phyloP scores from a whole-genome alignment of 2,888 invertebrate species.

The Stenotaenia linearis region DNA sequence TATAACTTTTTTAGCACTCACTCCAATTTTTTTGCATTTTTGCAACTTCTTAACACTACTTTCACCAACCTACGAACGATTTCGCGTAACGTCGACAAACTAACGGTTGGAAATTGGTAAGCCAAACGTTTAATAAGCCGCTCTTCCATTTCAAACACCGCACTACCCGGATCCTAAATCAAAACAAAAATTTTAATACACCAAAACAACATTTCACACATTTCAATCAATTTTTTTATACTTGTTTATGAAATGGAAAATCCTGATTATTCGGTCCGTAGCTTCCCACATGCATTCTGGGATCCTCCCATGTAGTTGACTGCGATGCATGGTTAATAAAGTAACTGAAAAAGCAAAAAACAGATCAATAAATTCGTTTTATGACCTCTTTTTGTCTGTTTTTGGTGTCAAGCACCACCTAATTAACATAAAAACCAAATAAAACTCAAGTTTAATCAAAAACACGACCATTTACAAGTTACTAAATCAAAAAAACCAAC shows the following conservation, averaged over 20 bases:
- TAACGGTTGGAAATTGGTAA: conserved; percentile 30
- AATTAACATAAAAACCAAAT: not conserved
- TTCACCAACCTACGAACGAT: conserved; percentile 22
- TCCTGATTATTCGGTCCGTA: conserved; percentile 28
- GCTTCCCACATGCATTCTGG: conserved; percentile 51
- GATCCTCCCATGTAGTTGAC: conserved; percentile 72
- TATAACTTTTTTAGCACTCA: too few relatives aligned
- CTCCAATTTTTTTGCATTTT: too few relatives aligned
- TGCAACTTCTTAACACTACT: not conserved
- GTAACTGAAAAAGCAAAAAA: conserved; percentile 55
- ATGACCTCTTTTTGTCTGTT: not conserved
- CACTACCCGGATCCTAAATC: conserved; percentile 29
- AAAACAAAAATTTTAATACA: too few relatives aligned
- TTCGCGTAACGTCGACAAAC: conserved; percentile 24
- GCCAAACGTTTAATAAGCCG: conserved; percentile 29
- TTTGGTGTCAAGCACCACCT: not conserved
- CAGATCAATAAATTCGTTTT: not conserved
- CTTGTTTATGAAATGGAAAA: conserved; percentile 28
- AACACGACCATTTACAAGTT: not conserved
- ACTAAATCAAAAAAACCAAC: not conserved
- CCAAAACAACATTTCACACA: too few relatives aligned
- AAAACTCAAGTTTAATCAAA: not conserved
- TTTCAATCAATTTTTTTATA: not conserved
- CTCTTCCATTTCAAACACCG: conserved; percentile 32
- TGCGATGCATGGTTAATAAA: conserved; percentile 65